A percentile compares a stretch with the other conserved stretches of the same genome.
phyloP scores from a whole-genome alignment of 2,113 vertebrate genomes.

The Chaetodon auriga region DNA sequence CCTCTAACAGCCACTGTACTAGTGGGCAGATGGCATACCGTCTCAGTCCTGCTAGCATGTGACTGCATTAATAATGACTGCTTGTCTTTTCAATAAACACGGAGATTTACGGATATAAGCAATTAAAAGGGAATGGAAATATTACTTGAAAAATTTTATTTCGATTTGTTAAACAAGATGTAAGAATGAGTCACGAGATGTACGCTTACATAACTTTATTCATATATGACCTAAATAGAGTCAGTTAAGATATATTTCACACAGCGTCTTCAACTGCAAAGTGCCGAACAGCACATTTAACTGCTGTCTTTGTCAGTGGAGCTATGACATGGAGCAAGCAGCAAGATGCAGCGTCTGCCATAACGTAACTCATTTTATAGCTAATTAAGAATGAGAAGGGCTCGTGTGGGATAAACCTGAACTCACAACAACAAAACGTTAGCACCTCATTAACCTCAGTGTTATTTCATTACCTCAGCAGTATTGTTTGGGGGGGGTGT shows the following conservation, averaged over 20 bases:
- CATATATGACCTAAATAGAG: background rate
- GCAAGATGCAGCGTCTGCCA: background rate
- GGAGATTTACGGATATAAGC: background rate
- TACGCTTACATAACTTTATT: background rate
- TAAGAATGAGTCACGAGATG: background rate
- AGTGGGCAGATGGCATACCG: background rate
- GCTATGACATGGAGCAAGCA: background rate
- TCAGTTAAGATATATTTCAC: background rate
- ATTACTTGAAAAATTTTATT: background rate
- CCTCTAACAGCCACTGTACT: background rate
- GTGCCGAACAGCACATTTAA: too few species aligned
- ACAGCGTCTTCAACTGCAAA: background rate
- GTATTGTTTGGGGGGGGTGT: background rate
- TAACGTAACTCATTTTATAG: too few species aligned
- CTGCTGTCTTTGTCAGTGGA: background rate
- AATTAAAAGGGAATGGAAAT: background rate
- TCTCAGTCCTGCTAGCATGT: background rate
- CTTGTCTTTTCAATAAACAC: background rate
- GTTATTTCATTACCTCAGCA: background rate
- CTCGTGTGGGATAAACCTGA: too few species aligned
- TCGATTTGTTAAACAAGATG: background rate
- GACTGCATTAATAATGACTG: background rate
- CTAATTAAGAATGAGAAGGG: too few species aligned
- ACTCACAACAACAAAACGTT: too few species aligned
- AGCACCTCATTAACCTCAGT: too few species aligned